Percentiles rank a stretch among this genome's conserved stretches.
Evolutionary conservation across 2,113 vertebrate species (phyloP).

Genomic region (Cichladusa arquata): DNA sequence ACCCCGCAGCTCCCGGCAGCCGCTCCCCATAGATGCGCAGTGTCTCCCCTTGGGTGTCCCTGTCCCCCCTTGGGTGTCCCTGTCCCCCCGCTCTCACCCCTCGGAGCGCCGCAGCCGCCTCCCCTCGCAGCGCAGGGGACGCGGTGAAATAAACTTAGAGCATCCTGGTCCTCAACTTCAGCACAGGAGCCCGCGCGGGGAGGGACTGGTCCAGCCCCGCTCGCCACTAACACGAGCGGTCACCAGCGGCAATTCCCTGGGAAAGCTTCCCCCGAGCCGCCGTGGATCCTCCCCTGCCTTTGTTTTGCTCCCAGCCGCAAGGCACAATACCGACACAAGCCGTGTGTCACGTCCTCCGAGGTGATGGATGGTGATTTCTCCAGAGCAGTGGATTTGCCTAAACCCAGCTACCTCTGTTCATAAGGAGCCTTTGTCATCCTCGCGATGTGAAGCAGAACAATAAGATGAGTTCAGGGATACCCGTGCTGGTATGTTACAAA

Average conservation of each 20-base stretch:
- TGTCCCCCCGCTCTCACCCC: neutral
- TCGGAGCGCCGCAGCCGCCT: too few relatives aligned
- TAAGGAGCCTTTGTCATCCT: neutral
- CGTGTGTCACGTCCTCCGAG: neutral
- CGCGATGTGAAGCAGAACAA: neutral
- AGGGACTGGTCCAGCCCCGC: rapidly evolving
- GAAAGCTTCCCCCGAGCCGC: neutral
- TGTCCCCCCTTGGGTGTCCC: too few relatives aligned
- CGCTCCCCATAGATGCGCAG: neutral
- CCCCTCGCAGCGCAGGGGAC: neutral
- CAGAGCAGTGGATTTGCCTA: neutral
- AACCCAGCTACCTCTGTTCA: rapidly evolving
- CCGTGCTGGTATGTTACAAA: neutral
- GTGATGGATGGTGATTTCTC: neutral
- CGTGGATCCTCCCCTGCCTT: neutral
- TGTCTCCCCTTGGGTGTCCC: neutral
- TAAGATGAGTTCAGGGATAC: neutral
- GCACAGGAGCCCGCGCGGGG: neutral
- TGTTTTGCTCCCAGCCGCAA: neutral
- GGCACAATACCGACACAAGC: neutral
- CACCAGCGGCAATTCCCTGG: rapidly evolving
- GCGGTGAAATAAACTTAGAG: neutral
- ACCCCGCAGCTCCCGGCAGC: neutral
- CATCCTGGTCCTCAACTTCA: neutral
- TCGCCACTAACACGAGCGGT: rapidly evolving